Conservation (phyloP, 1,140 invertebrate genomes). For the Pseudachorutes palmiensis region DNA sequence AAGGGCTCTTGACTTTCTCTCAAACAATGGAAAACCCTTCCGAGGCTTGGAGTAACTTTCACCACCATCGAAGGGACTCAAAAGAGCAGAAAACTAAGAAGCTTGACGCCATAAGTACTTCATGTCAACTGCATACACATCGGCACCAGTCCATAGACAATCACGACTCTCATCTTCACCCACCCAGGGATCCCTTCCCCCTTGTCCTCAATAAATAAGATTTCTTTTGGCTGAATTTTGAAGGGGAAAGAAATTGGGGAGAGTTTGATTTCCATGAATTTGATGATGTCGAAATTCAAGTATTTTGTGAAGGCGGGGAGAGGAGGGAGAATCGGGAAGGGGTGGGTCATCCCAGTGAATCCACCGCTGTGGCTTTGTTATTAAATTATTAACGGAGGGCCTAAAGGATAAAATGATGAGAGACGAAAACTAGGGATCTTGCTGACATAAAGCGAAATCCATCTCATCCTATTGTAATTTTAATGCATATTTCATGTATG, state of each 20-base stretch:
- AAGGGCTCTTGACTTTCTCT: not conserved
- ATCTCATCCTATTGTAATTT: slow-evolving; percentile 26
- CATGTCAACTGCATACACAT: not conserved
- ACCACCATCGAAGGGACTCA: not conserved
- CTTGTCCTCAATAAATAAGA: not conserved
- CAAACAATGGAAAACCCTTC: slow-evolving; percentile 11
- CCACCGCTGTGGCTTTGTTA: slow-evolving; percentile 10
- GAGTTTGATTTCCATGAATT: too few relatives aligned
- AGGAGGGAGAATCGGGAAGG: slow-evolving; percentile 22
- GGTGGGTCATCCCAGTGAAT: slow-evolving; percentile 3
- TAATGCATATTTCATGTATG: slow-evolving; percentile 31
- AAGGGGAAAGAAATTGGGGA: too few relatives aligned
- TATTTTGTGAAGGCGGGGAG: not conserved
- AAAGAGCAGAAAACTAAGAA: not conserved
- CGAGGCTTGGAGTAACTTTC: too few relatives aligned
- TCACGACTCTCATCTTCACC: not conserved
- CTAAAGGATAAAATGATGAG: slow-evolving; percentile 9
- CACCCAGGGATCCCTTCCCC: not conserved
- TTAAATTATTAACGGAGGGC: slow-evolving; percentile 28
- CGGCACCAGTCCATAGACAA: not conserved
- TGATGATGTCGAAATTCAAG: too few relatives aligned
- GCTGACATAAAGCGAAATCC: not conserved
- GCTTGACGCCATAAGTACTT: not conserved
- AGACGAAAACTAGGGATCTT: not conserved
- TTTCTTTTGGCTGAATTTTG: too few relatives aligned